Conservation (phyloP, 64 coral and sea anemone species). For the Acropora yongei region DNA sequence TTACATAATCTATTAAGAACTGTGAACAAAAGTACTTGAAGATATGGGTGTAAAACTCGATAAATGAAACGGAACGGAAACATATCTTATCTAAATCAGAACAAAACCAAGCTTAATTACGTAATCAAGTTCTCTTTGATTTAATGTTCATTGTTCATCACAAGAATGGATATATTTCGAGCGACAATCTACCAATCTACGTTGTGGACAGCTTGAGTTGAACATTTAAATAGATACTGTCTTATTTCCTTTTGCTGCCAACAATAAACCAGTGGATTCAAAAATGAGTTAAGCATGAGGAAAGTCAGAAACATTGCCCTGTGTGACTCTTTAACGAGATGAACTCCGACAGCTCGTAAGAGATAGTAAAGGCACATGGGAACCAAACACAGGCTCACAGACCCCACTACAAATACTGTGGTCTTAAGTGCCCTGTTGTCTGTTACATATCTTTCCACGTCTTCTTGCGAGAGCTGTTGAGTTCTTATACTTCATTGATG, state of each 20-base stretch:
- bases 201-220: neutral
- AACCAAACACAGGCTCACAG: neutral
- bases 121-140: too few relatives aligned
- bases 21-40: too few relatives aligned
- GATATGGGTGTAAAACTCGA: too few relatives aligned
- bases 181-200: neutral
- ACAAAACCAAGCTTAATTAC: too few relatives aligned
- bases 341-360: neutral
- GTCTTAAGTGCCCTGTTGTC: neutral
- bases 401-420: neutral
- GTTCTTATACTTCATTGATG: neutral
- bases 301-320: neutral
- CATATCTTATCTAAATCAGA: too few relatives aligned
- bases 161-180: too few relatives aligned
- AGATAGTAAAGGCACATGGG: neutral
- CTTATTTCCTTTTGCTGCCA: neutral
- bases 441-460: neutral
- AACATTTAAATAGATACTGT: neutral
- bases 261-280: neutral
- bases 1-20: too few relatives aligned
- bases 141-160: too few relatives aligned
- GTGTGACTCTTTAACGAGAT: neutral
- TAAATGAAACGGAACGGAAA: too few relatives aligned
- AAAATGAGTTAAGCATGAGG: neutral
- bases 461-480: neutral